These are phyloP conservation scores for Diogma glabrata DNA, from an alignment of 2,888 invertebrate genomes.

Conservation along the genomic window DNA sequence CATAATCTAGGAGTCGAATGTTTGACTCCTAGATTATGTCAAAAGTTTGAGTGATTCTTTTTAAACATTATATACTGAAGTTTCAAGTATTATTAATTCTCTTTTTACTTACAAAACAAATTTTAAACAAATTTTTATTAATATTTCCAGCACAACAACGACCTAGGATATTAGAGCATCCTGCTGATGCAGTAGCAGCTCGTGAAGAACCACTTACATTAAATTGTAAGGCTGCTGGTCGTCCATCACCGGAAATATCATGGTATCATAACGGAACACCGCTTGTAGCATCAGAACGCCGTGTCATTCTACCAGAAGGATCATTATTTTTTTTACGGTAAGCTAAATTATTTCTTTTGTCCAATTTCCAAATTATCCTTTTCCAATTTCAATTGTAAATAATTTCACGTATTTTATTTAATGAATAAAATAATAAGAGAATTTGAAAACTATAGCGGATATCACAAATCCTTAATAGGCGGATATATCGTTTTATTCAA, in stretches of 20 bases:
- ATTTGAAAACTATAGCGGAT: no score
- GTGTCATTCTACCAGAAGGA: slow-evolving; percentile 25
- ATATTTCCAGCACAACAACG: slow-evolving; percentile 23
- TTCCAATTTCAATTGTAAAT: not conserved
- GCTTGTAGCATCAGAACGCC: slow-evolving; percentile 24
- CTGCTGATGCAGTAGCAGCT: slow-evolving; percentile 26
- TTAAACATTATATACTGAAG: no score
- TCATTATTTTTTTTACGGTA: slow-evolving; percentile 25
- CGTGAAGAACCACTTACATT: slow-evolving; percentile 25
- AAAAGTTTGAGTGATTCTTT: no score
- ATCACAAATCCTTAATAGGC: no score
- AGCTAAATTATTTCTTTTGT: not conserved
- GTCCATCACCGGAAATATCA: slow-evolving; percentile 23
- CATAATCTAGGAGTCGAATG: no score
- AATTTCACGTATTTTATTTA: not conserved
- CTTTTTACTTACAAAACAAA: no score
- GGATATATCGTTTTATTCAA: no score
- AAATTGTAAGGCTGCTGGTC: slow-evolving; percentile 26
- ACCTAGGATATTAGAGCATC: slow-evolving; percentile 25
- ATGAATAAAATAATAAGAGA: not conserved
- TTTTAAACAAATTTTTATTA: no score
- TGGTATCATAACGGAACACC: slow-evolving; percentile 27
- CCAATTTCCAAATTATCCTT: not conserved
- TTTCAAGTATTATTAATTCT: no score
- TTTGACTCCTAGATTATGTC: no score